These are phyloP conservation scores for Cyprinodon brontotheroides DNA, from an alignment of 2,113 vertebrate genomes.

Conservation along the genomic window DNA sequence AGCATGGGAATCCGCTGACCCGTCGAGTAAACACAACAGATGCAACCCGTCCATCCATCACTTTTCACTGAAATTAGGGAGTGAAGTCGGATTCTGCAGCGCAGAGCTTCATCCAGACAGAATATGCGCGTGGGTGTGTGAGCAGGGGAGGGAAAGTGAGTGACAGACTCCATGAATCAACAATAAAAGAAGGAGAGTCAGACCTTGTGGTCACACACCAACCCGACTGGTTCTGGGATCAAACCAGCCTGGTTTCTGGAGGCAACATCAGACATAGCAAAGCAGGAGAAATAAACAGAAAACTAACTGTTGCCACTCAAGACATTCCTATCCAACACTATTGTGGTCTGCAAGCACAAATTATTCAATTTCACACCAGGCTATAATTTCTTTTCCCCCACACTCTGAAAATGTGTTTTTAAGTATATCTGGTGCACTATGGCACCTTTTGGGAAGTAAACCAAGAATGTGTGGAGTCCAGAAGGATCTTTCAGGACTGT, in stretches of 20 bases:
- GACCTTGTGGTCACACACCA: slow-evolving; percentile 43
- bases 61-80: slow-evolving; percentile 48
- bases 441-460: slow-evolving; percentile 58
- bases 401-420: slow-evolving; percentile 33
- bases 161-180: slow-evolving; percentile 40
- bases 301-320: slow-evolving; percentile 37
- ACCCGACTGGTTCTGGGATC: slow-evolving; percentile 53
- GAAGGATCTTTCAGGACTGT: slow-evolving; percentile 37
- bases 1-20: slow-evolving; percentile 72
- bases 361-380: slow-evolving; percentile 56
- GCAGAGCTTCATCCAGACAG: slow-evolving; percentile 7
- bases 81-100: slow-evolving; percentile 5
- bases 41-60: slow-evolving; percentile 58
- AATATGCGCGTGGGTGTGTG: slow-evolving; percentile 5
- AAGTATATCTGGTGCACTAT: slow-evolving; percentile 61
- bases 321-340: slow-evolving; percentile 35
- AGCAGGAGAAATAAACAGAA: slow-evolving; percentile 63
- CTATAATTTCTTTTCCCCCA: slow-evolving; percentile 33
- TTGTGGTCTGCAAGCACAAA: slow-evolving; percentile 54
- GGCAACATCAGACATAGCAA: slow-evolving; percentile 52
- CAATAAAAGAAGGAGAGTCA: slow-evolving; percentile 14
- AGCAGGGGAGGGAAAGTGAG: slow-evolving; percentile 22
- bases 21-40: slow-evolving; percentile 51
- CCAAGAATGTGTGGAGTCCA: slow-evolving; percentile 40
- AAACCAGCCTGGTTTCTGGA: slow-evolving; percentile 58